A percentile compares a stretch with the other conserved stretches of the same genome.
phyloP scores from a whole-genome alignment of 2,888 invertebrate species.

The Phoenoteleia sp. region DNA sequence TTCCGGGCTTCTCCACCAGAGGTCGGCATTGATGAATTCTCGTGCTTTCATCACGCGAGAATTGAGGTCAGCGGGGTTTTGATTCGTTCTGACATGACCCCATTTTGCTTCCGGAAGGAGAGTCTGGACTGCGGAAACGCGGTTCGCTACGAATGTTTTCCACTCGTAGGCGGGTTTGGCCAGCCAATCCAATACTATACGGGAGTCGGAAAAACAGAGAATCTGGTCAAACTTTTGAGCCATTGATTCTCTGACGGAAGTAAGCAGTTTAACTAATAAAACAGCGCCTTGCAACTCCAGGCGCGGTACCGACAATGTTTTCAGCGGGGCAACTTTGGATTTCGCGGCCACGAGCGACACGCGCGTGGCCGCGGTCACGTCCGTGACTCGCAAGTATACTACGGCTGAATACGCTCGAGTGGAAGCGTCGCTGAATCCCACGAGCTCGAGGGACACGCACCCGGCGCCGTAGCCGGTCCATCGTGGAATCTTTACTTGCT shows the following conservation, averaged over 20 bases:
- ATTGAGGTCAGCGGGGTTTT: too few relatives aligned
- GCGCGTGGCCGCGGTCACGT: too few relatives aligned
- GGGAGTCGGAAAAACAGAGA: not conserved
- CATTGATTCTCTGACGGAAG: not conserved
- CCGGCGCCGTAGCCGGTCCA: not conserved
- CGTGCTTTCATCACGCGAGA: too few relatives aligned
- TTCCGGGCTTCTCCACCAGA: too few relatives aligned
- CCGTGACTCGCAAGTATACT: not conserved
- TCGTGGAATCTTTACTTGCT: not conserved
- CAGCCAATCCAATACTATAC: not conserved
- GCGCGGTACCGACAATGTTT: not conserved
- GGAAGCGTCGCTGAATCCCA: not conserved
- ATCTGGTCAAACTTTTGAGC: not conserved
- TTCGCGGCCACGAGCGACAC: not conserved
- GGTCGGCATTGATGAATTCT: too few relatives aligned
- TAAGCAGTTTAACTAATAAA: not conserved
- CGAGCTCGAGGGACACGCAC: not conserved
- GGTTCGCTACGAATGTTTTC: constrained; percentile 46
- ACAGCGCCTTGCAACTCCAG: constrained; percentile 15
- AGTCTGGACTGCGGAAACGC: not conserved
- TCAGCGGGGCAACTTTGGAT: not conserved
- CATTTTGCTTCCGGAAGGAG: not conserved
- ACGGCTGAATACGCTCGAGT: not conserved
- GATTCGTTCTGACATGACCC: too few relatives aligned
- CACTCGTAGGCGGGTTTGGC: not conserved